Conservation (phyloP, 37 sponge, comb jelly and placozoan species). For the Dysidea cf. avara region DNA sequence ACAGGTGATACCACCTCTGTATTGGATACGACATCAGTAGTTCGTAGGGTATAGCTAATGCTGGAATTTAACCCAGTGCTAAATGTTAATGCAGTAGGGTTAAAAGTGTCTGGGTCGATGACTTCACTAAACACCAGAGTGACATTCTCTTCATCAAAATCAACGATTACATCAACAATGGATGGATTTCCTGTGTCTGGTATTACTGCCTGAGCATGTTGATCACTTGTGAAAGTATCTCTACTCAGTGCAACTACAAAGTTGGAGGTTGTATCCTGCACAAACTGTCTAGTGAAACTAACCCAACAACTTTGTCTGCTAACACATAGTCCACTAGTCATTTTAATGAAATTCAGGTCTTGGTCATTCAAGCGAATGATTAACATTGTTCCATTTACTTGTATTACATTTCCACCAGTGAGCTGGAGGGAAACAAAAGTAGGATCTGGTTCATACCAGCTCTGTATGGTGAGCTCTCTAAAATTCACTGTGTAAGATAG, state of each 20-base stretch:
- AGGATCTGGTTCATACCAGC: not conserved
- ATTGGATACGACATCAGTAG: constrained; percentile 24
- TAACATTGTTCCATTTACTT: constrained; percentile 42
- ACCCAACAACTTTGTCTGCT: constrained; percentile 32
- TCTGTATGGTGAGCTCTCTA: constrained; percentile 39
- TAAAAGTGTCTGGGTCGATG: constrained; percentile 55
- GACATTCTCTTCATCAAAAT: constrained; percentile 58
- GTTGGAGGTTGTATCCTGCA: constrained; percentile 70
- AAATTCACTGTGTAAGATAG: constrained; percentile 27
- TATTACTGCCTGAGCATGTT: constrained; percentile 18
- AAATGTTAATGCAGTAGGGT: constrained; percentile 64
- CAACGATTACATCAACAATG: constrained; percentile 54
- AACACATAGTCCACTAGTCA: constrained; percentile 27
- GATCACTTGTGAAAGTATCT: not conserved
- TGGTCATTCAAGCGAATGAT: constrained; percentile 32
- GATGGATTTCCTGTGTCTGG: constrained; percentile 50
- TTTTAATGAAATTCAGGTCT: constrained; percentile 64
- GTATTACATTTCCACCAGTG: constrained; percentile 36
- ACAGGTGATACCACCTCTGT: constrained; percentile 11
- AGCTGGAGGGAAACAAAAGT: constrained; percentile 6
- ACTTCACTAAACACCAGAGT: constrained; percentile 75
- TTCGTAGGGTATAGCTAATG: constrained; percentile 53
- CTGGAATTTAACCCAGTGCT: constrained; percentile 51
- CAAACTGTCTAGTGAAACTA: constrained; percentile 41
- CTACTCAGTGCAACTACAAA: constrained; percentile 27